A percentile compares a stretch with the other conserved stretches of the same genome.
Evolutionary conservation across 2,888 invertebrate genomes (phyloP).

Genomic region (Petrolisthes manimaculis): DNA sequence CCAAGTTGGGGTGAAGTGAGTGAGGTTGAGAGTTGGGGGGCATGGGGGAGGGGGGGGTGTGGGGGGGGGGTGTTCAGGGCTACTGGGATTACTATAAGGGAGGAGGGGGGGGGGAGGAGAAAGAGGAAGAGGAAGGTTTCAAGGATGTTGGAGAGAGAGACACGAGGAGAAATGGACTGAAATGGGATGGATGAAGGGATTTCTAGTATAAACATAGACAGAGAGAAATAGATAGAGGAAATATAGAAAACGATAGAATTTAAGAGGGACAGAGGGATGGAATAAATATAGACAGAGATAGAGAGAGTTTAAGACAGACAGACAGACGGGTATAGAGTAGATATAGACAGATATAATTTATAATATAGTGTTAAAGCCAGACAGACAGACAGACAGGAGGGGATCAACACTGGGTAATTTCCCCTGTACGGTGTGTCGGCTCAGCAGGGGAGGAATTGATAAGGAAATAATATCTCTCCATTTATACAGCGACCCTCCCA

Average conservation of each 20-base stretch:
- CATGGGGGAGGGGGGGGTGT: neutral
- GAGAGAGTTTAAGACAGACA: too few species aligned
- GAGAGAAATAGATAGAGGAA: neutral
- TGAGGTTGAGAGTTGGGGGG: neutral
- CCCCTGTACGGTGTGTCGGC: too few species aligned
- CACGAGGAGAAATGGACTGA: neutral
- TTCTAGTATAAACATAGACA: too few species aligned
- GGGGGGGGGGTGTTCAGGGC: too few species aligned
- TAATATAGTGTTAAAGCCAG: too few species aligned
- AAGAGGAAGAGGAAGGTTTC: neutral
- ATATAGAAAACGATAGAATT: neutral
- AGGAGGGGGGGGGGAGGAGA: neutral
- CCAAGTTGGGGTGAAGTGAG: conserved; percentile 8
- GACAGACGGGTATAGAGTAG: too few species aligned
- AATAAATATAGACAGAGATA: too few species aligned
- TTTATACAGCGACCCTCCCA: neutral
- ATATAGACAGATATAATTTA: too few species aligned
- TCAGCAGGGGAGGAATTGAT: neutral
- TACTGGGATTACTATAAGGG: neutral
- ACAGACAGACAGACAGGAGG: too few species aligned
- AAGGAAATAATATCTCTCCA: neutral
- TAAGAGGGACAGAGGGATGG: neutral
- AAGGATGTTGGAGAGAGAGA: too few species aligned
- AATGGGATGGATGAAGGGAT: neutral
- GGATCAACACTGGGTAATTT: too few species aligned